Base-by-base conservation (phyloP, 2,797 vertebrate genomes). In the Tragelaphus eurycerus region DNA sequence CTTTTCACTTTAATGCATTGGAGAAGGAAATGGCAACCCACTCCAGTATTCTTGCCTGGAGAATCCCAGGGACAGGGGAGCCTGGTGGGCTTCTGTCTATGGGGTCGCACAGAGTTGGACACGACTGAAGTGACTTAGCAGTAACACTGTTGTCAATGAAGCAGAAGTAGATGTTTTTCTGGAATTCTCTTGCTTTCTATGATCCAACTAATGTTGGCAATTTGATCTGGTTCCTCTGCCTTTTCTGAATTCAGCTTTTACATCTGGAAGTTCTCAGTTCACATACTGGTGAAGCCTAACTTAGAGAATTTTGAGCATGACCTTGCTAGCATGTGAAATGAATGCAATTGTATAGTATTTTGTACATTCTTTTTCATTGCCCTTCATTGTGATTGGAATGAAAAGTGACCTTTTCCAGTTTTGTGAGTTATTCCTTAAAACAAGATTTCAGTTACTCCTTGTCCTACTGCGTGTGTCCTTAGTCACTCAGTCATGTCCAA, bases 381-480 rank as follows among this genome's bases (percentile, higher is more conserved):
- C 5, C 64, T 71, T 71, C 64, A 23, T 38, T 71, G n/a, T 19
- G 19, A 71, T 23, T 71, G 64, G 10, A 38, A 23, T 71, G n/a
- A 71, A 71, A 71, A 71, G 64, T 71, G 64, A 38, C 2, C 17
- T 71, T 38, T 71, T 71, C n/a, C 17, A 91, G 48, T 25, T 83
- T 27, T 25, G 16, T 7, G 2, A 50, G 48, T 79, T 67, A 62
- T 19, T 86, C 79, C 48, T 60, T 84, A 82, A 92, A 82, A 74
- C 12, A 79, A 55, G 48, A 78, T 82, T 89, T 25, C n/a, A 92
- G 21, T 71, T 85, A 79, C 6, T 52, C 62, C 11, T 1, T 38
- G n/a, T 71, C 19, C 64, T 38, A 12, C 21, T 38, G 9, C 0
- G 0, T 34, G 64, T 11, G 10, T 38, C 64, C 19, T 71, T 38